These are phyloP conservation scores for Scaptomyza pallida DNA, from an alignment of 1,140 invertebrate genomes.

Conservation along the genomic window DNA sequence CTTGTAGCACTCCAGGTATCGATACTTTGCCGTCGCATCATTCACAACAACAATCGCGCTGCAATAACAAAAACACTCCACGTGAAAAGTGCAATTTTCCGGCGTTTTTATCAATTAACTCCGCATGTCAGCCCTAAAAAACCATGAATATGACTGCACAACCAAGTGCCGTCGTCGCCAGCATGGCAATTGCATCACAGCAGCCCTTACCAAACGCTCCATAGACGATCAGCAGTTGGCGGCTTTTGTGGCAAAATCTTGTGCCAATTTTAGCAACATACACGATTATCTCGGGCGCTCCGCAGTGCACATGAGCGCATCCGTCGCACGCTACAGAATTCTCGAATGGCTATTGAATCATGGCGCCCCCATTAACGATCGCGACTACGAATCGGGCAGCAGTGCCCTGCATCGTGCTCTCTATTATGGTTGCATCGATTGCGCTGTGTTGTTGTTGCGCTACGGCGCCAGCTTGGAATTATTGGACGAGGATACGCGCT, in stretches of 20 bases:
- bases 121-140: slow-evolving; percentile 60
- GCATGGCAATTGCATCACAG: slow-evolving; percentile 86
- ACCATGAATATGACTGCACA: slow-evolving; percentile 84
- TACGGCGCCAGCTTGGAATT: slow-evolving; percentile 82
- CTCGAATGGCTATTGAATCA: slow-evolving; percentile 87
- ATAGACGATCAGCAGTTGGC: slow-evolving; percentile 84
- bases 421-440: slow-evolving; percentile 88
- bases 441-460: slow-evolving; percentile 86
- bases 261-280: slow-evolving; percentile 85
- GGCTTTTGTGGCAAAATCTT: slow-evolving; percentile 85
- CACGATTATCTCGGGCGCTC: slow-evolving; percentile 85
- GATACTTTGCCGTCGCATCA: slow-evolving; percentile 13
- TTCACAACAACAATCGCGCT: slow-evolving; percentile 3
- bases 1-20: slow-evolving; percentile 7
- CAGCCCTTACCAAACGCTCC: slow-evolving; percentile 85
- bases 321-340: slow-evolving; percentile 86
- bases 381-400: slow-evolving; percentile 88
- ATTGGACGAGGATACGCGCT: slow-evolving; percentile 68
- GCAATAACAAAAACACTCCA: slow-evolving; percentile 35
- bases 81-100: slow-evolving; percentile 39
- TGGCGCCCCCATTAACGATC: slow-evolving; percentile 85
- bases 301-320: slow-evolving; percentile 88
- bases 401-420: slow-evolving; percentile 89
- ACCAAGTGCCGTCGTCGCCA: slow-evolving; percentile 85
- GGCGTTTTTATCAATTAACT: slow-evolving; percentile 25